These are phyloP conservation scores for Thoracochromis brauschi DNA, from an alignment of 2,113 vertebrate genomes.

Conservation along the genomic window DNA sequence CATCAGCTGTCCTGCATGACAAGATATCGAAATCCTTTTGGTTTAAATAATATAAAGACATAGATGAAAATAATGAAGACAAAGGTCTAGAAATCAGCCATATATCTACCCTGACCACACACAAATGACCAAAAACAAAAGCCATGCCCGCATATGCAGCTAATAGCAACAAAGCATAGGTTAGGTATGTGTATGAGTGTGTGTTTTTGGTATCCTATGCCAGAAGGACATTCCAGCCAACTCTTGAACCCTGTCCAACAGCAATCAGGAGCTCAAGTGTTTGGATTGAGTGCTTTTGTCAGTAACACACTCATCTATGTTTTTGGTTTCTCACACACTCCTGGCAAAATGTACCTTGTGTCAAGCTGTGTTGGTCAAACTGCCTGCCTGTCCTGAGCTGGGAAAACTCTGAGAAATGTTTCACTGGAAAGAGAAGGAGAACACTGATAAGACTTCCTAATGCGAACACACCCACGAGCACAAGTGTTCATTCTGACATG, in stretches of 20 bases:
- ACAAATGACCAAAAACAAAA: slow-evolving; percentile 7
- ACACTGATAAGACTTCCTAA: slow-evolving; percentile 4
- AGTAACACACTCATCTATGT: neutral
- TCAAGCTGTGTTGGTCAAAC: slow-evolving; percentile 50
- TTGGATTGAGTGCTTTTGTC: neutral
- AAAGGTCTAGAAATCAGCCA: neutral
- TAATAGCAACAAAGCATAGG: neutral
- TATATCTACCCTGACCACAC: neutral
- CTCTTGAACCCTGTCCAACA: slow-evolving; percentile 18
- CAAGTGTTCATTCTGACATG: neutral
- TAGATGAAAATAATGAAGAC: neutral
- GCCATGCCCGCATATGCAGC: neutral
- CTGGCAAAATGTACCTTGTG: slow-evolving; percentile 58
- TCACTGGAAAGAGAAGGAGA: slow-evolving; percentile 47
- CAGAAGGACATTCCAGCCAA: slow-evolving; percentile 30
- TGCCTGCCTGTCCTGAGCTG: slow-evolving; percentile 4
- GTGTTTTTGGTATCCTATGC: neutral
- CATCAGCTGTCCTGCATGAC: slow-evolving; percentile 25
- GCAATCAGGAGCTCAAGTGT: neutral
- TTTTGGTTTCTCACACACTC: neutral
- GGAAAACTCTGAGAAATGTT: slow-evolving; percentile 53
- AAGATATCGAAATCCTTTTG: neutral
- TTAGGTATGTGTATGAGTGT: neutral
- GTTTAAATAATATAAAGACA: neutral
- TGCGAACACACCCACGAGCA: neutral